Evolutionary conservation across 2,797 vertebrate genomes (phyloP).

Genomic region (Epinephelus malabaricus): DNA sequence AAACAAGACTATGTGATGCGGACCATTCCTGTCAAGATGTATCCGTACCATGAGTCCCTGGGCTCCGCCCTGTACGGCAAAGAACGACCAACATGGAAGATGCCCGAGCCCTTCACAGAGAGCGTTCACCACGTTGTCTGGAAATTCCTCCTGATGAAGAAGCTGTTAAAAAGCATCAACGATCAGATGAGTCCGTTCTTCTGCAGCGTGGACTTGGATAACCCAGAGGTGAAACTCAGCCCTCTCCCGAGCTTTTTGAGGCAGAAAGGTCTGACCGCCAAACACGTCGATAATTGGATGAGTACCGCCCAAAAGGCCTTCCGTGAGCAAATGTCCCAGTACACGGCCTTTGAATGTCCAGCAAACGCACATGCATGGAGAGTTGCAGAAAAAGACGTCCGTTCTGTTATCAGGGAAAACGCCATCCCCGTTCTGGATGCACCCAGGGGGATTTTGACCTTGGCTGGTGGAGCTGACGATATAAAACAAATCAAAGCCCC

Average conservation of each 20-base stretch:
- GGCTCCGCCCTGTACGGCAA: slow-evolving; percentile 87
- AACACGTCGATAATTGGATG: slow-evolving; percentile 83
- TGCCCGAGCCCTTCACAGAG: slow-evolving; percentile 85
- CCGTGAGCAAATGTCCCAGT: slow-evolving; percentile 77
- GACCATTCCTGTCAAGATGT: slow-evolving; percentile 80
- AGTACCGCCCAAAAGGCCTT: slow-evolving; percentile 69
- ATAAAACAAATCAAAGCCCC: slow-evolving; percentile 68
- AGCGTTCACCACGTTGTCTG: slow-evolving; percentile 78
- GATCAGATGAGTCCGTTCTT: slow-evolving; percentile 81
- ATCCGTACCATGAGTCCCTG: slow-evolving; percentile 86
- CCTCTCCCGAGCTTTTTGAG: slow-evolving; percentile 81
- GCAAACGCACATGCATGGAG: slow-evolving; percentile 78
- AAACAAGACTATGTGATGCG: slow-evolving; percentile 78
- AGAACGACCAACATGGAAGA: slow-evolving; percentile 83
- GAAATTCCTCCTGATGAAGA: slow-evolving; percentile 82
- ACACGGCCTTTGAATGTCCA: slow-evolving; percentile 62
- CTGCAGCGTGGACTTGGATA: slow-evolving; percentile 82
- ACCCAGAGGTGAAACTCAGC: slow-evolving; percentile 74
- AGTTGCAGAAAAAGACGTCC: slow-evolving; percentile 71
- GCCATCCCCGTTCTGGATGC: slow-evolving; percentile 69
- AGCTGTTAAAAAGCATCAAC: slow-evolving; percentile 73
- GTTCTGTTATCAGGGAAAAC: slow-evolving; percentile 51
- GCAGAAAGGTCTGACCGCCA: slow-evolving; percentile 70
- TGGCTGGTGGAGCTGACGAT: slow-evolving; percentile 83
- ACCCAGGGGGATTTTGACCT: slow-evolving; percentile 61